phyloP scores from a whole-genome alignment of 2,113 vertebrate genomes.

The Petaurus breviceps region DNA sequence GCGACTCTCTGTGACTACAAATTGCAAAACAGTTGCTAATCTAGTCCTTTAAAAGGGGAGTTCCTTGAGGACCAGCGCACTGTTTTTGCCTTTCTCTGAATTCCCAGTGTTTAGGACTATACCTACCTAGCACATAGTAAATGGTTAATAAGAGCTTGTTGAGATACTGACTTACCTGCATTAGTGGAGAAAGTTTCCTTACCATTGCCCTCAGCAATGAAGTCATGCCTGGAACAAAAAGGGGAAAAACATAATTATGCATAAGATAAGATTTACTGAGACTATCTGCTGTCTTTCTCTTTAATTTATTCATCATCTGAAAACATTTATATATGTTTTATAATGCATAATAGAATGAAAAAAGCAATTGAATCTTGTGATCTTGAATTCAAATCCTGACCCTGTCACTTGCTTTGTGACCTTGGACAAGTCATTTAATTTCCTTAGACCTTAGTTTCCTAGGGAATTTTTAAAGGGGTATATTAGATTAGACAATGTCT shows the following conservation, averaged over 20 bases:
- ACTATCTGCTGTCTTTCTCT: neutral
- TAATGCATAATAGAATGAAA: neutral
- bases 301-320: neutral
- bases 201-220: neutral
- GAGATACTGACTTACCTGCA: neutral
- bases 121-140: neutral
- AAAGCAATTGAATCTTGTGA: neutral
- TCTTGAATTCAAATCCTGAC: neutral
- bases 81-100: neutral
- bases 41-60: neutral
- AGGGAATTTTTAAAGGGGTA: neutral
- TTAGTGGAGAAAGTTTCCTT: neutral
- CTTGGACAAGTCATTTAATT: neutral
- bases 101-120: neutral
- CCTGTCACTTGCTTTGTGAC: neutral
- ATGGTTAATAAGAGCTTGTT: neutral
- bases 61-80: neutral
- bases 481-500: neutral
- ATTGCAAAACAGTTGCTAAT: neutral
- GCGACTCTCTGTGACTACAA: neutral
- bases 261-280: neutral
- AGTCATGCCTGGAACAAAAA: neutral
- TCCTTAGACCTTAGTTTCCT: neutral
- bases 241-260: neutral
- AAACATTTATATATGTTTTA: neutral